A percentile compares a stretch with the other conserved stretches of the same genome.
Conservation (phyloP, 1,140 invertebrate genomes). For the Zaprionus africanus region DNA sequence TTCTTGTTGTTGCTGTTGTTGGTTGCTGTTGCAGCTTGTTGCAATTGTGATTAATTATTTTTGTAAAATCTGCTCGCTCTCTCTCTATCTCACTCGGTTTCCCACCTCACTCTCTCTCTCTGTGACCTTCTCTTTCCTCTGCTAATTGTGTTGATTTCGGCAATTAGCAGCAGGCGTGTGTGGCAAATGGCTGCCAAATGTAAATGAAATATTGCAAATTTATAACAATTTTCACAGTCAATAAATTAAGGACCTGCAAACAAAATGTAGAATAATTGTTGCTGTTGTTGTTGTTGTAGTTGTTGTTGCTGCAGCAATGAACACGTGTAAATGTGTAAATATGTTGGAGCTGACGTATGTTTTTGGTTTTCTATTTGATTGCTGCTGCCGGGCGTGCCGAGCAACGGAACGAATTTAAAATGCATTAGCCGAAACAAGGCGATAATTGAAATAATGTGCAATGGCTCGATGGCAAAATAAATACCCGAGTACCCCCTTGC, state of each 20-base stretch:
- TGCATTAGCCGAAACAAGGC: conserved; percentile 26
- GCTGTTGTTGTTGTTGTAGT: conserved; percentile 2
- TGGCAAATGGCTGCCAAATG: conserved; percentile 18
- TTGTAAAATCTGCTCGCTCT: conserved; percentile 33
- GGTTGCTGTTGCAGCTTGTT: conserved; percentile 22
- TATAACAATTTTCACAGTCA: conserved; percentile 65
- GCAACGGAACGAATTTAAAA: conserved; percentile 17
- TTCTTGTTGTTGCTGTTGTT: conserved; percentile 23
- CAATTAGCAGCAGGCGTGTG: conserved; percentile 35
- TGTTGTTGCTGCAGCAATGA: conserved; percentile 27
- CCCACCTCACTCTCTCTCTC: neutral
- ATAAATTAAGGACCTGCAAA: conserved; percentile 50
- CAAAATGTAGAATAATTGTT: conserved; percentile 20
- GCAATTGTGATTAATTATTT: conserved; percentile 55
- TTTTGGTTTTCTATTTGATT: conserved; percentile 46
- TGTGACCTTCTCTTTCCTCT: neutral
- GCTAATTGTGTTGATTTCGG: conserved; percentile 54
- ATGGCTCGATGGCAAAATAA: conserved; percentile 24
- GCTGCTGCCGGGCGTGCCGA: conserved; percentile 22
- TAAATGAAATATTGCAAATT: conserved; percentile 60
- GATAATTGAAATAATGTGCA: conserved; percentile 36
- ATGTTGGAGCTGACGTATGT: conserved; percentile 46
- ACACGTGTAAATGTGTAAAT: conserved; percentile 57
- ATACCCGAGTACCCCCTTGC: neutral
- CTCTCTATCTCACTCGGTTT: neutral